A percentile compares a stretch with the other conserved stretches of the same genome.
phyloP scores from a whole-genome alignment of 2,888 invertebrate species.

The Endomychus coccineus region DNA sequence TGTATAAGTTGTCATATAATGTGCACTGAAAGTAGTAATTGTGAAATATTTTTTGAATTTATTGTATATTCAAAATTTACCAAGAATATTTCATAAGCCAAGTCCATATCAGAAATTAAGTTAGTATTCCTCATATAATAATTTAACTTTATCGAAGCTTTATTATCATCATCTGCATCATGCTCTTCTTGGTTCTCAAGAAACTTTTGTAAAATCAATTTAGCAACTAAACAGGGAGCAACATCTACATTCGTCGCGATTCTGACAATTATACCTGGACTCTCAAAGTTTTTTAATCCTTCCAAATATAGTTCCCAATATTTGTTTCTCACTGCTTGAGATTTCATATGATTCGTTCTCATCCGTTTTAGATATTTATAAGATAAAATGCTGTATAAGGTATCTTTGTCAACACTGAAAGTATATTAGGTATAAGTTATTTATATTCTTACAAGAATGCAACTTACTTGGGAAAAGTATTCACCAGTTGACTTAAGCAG shows the following conservation, averaged over 20 bases:
- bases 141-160: slow-evolving; percentile 43
- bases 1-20: slow-evolving; percentile 77
- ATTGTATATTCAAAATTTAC: slow-evolving; percentile 50
- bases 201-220: slow-evolving; percentile 51
- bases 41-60: too few relatives aligned
- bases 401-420: slow-evolving; percentile 51
- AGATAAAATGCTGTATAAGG: slow-evolving; percentile 64
- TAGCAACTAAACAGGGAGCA: slow-evolving; percentile 53
- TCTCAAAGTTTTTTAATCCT: slow-evolving; percentile 40
- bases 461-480: slow-evolving; percentile 52
- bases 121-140: slow-evolving; percentile 62
- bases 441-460: slow-evolving; percentile 5
- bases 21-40: slow-evolving; percentile 61
- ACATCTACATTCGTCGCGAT: slow-evolving; percentile 49
- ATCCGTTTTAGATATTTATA: slow-evolving; percentile 57
- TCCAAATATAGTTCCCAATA: slow-evolving; percentile 46
- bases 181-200: slow-evolving; percentile 34
- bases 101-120: slow-evolving; percentile 60
- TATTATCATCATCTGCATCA: slow-evolving; percentile 26
- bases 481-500: slow-evolving; percentile 52
- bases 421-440: slow-evolving; percentile 22
- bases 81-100: slow-evolving; percentile 68
- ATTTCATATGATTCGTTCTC: slow-evolving; percentile 55
- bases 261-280: slow-evolving; percentile 55
- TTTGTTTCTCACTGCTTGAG: slow-evolving; percentile 48